These are phyloP conservation scores for Tyria jacobaeae DNA, from an alignment of 2,888 invertebrate genomes.

Conservation along the genomic window DNA sequence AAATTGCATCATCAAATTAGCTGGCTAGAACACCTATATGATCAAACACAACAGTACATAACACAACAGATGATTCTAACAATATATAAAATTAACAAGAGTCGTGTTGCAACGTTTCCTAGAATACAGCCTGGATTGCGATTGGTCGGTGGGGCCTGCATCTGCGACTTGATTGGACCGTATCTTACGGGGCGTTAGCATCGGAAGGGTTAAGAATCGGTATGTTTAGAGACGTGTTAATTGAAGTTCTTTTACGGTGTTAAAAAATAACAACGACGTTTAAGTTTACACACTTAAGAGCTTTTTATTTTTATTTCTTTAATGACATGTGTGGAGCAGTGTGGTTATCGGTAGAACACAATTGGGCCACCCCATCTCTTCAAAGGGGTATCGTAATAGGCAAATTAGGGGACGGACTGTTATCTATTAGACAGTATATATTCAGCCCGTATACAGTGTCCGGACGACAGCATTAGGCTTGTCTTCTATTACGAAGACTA, in stretches of 20 bases:
- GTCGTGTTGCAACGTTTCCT: conserved; percentile 24
- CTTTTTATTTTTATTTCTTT: too few relatives aligned
- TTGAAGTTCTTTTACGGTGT: not conserved
- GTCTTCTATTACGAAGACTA: too few relatives aligned
- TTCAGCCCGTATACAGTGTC: too few relatives aligned
- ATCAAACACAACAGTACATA: not conserved
- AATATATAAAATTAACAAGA: not conserved
- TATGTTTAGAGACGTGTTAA: not conserved
- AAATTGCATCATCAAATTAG: not conserved
- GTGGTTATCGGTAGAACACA: too few relatives aligned
- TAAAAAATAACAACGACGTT: not conserved
- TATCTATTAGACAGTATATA: too few relatives aligned
- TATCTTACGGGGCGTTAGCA: conserved; percentile 29
- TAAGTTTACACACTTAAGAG: too few relatives aligned
- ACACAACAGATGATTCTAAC: conserved; percentile 5
- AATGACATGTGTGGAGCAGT: too few relatives aligned
- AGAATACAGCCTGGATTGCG: conserved; percentile 29
- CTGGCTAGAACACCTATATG: not conserved
- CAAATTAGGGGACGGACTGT: too few relatives aligned
- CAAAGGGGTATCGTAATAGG: too few relatives aligned
- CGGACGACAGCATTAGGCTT: too few relatives aligned
- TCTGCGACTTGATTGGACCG: conserved; percentile 49
- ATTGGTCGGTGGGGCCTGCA: conserved; percentile 43
- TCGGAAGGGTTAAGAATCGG: conserved; percentile 24
- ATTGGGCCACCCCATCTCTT: too few relatives aligned